Base-by-base conservation (phyloP, 2,888 invertebrate species). In the Ornithoptera alexandrae region DNA sequence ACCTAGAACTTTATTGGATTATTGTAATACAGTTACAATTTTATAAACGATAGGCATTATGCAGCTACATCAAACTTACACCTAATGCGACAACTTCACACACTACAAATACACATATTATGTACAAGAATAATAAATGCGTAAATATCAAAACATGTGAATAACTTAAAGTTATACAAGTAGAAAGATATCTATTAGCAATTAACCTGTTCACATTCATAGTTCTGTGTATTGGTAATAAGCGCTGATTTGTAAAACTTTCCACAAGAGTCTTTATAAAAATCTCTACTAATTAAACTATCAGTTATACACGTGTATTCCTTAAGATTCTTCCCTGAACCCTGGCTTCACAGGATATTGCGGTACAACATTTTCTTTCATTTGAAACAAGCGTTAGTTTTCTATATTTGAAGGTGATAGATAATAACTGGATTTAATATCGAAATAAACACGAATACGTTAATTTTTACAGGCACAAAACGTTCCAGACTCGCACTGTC, bases 1-100 rank as follows among this genome's bases (percentile, higher is more conserved):
- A 81, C 87, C 74, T 87, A 87, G 81, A 85, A 87, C 78, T 85
- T 84, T 76, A 88, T 86, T 82, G 84, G 87, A 87, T 88, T 87
- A 87, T 78, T 77, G 71, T 65, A 70, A 68, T 67, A 70, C 69
- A 67, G 67, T 65, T 62, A 64, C 68, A 65, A 67, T 72, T 72
- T 70, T 70, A 69, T 60, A 71, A 50, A 24, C 57, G 22, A 58
- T 36, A 22, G 39, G n/a, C 39, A 53, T 24, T 62, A 30, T 62
- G 62, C 57, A 39, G 15, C 57, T 56, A 39, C 57, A 39, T 39
- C 53, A n/a, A 60, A 59, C 20, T 22, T 57, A 57, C 36, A 18
- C 56, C 53, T 24, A 24, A 50, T 50, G 61, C 50, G 60, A 53
- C 58, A 42, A 22, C 57, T n/a, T 58, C 12, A 53, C 18, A 53